Evolutionary conservation across 2,113 vertebrate species (phyloP), one percentile per base, ranked within the genome.

Genomic region (Brevimyrus niger): DNA sequence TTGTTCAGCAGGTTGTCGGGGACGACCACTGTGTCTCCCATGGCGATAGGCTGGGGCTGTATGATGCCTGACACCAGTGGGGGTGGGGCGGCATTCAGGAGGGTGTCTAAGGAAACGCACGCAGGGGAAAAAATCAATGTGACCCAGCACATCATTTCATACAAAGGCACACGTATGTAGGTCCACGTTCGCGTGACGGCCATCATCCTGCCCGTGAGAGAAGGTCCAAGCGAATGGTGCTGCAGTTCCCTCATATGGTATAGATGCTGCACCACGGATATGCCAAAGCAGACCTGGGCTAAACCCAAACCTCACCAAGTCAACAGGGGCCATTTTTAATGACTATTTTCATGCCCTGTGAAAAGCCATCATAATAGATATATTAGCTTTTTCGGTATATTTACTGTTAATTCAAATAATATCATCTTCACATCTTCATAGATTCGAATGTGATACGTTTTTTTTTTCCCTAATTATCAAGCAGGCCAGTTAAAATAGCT

Each of bases 1-100:
- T 95, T 97, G 96, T 95, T 97, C 92, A 99, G 95, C 93, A 99
- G 95, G 94, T 98, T 99, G 96, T 99, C 97, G 46, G 98, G 98
- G 91, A 99, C 95, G 91, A 99, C 97, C 94, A 99, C 98, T 6
- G 98, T 99, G 93, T 99, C 98, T 93, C 97, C 98, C 51, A 96
- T 97, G 85, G 96, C 96, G 94, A 99, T 94, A 50, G 98, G 97
- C 73, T 98, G 97, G 84, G 98, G 98, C 93, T 98, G 98, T 94
- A 99, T 96, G 95, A 98, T 96, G 89, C 96, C 96, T 92, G 96
- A 93, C 88, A 96, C 93, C 51, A 95, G 93, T 15, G 96, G 94
- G 93, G 97, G 97, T 93, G 97, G 93, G 88, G 97, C 93, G 73
- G 96, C 94, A 92, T 95, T 95, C 93, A 98, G 93, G 90, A 97